Base-by-base conservation (phyloP, 2,797 vertebrate genomes). In the Brotula barbata region DNA sequence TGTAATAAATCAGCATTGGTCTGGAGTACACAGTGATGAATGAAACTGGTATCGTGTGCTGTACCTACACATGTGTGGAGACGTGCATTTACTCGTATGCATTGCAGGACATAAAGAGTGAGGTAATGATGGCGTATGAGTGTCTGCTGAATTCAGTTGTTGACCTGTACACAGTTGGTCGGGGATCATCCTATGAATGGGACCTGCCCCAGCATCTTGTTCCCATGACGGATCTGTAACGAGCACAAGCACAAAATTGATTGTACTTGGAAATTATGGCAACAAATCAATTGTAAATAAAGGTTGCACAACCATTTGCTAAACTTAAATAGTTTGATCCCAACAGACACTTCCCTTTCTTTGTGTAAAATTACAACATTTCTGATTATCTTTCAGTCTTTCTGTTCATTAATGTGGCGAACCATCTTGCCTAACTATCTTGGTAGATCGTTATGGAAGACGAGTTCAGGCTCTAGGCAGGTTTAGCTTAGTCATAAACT, bases 141-240 rank as follows among this genome's bases (percentile, higher is more conserved):
- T 39, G n/a, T 85, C 84, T 0, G 67, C 46, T 46, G 77, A 59
- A 19, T 89, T 86, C 0, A 71, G 61, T 0, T 81, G 86, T 60
- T 86, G 72, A 49, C 75, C n/a, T 0, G 54, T 51, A 42, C 82
- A 87, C 56, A 77, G 73, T 2, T 41, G 63, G 12, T 92, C 89
- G 0, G 83, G 85, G 5, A 84, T 21, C 2, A 88, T 87, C 20
- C 85, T 81, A 11, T 89, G 78, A 33, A 70, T 69, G 6, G 79
- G 65, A 9, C 25, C 19, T 28, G 25, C n/a, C 31, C 31, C 60
- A 37, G 48, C 52, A 44, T 88, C 85, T 0, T 63, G 50, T 15
- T 81, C 87, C 41, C 66, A 80, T 13, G 71, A 64, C 16, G 63
- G 66, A 64, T 92, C 94, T 94, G 82, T 0, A 70, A 70, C 50